Conservation (phyloP, 64 coral and sea anemone genomes). For the Dendronephthya gigantea region DNA sequence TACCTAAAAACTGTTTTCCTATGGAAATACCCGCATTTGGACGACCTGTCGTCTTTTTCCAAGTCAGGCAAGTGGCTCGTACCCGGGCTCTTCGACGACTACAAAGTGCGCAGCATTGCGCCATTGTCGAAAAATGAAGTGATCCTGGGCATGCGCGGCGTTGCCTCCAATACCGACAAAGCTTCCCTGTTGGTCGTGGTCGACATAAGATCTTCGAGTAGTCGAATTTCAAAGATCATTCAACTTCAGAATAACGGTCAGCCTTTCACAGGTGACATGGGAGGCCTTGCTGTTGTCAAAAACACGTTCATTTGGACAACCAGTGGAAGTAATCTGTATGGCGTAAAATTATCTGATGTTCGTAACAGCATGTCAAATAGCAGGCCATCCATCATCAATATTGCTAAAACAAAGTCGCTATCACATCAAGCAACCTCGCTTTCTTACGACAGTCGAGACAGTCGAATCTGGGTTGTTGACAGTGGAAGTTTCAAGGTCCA, state of each 20-base stretch:
- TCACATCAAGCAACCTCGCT: conserved; percentile 53
- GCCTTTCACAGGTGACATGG: conserved; percentile 51
- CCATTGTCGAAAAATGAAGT: conserved; percentile 45
- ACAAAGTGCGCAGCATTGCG: conserved; percentile 66
- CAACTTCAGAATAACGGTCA: conserved; percentile 36
- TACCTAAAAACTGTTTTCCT: conserved; percentile 71
- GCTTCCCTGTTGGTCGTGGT: conserved; percentile 67
- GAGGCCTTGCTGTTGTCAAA: conserved; percentile 52
- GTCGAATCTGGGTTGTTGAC: conserved; percentile 61
- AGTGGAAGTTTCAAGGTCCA: conserved; percentile 47
- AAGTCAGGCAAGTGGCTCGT: conserved; percentile 77
- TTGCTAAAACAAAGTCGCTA: conserved; percentile 22
- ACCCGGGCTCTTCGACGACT: conserved; percentile 85
- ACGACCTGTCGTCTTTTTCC: conserved; percentile 70
- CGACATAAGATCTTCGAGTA: conserved; percentile 1
- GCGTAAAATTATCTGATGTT: conserved; percentile 9
- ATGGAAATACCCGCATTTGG: conserved; percentile 88
- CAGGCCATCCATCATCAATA: conserved; percentile 38
- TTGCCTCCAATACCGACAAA: conserved; percentile 58
- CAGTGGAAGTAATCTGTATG: conserved; percentile 31
- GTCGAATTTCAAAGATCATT: conserved; percentile 54
- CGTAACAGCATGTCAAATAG: conserved; percentile 23
- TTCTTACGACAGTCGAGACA: conserved; percentile 56
- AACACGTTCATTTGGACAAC: conserved; percentile 44
- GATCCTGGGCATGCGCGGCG: conserved; percentile 77